These are phyloP conservation scores for Physocephala rufipes DNA, from an alignment of 2,888 invertebrate species.

Conservation along the genomic window DNA sequence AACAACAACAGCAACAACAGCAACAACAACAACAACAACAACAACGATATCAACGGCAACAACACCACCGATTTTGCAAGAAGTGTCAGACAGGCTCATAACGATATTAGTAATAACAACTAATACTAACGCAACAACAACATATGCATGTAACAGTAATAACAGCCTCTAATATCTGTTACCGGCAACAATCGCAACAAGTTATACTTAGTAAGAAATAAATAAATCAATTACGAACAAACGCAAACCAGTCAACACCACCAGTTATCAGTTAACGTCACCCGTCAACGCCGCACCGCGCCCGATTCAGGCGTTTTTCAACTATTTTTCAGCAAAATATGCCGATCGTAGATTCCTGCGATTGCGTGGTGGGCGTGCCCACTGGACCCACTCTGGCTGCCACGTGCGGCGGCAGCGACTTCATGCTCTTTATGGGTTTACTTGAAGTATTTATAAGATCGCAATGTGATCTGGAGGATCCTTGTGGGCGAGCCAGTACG, in stretches of 20 bases:
- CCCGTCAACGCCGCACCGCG: slow-evolving; percentile 8
- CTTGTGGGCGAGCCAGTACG: slow-evolving; percentile 78
- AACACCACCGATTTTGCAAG: not conserved
- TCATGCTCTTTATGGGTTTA: slow-evolving; percentile 90
- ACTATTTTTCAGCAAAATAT: slow-evolving; percentile 43
- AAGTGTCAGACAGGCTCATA: not conserved
- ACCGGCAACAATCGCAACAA: not conserved
- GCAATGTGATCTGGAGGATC: slow-evolving; percentile 88
- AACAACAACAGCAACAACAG: not conserved
- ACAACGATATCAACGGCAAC: too few species aligned
- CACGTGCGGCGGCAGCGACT: slow-evolving; percentile 84
- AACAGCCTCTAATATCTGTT: too few species aligned
- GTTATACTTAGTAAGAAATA: too few species aligned
- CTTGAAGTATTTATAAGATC: slow-evolving; percentile 85
- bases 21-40: slow-evolving; percentile 12
- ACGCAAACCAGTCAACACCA: not conserved
- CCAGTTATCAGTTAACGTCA: not conserved
- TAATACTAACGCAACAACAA: not conserved
- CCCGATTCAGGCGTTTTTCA: slow-evolving; percentile 38
- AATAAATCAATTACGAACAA: not conserved
- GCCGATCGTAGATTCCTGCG: slow-evolving; percentile 69
- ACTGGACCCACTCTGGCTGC: slow-evolving; percentile 85
- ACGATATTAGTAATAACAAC: not conserved
- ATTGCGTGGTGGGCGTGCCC: slow-evolving; percentile 81
- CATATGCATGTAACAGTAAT: too few species aligned